A percentile compares a stretch with the other conserved stretches of the same genome.
Conservation (phyloP, 2,797 vertebrate species). For the Hippocampus kuda region DNA sequence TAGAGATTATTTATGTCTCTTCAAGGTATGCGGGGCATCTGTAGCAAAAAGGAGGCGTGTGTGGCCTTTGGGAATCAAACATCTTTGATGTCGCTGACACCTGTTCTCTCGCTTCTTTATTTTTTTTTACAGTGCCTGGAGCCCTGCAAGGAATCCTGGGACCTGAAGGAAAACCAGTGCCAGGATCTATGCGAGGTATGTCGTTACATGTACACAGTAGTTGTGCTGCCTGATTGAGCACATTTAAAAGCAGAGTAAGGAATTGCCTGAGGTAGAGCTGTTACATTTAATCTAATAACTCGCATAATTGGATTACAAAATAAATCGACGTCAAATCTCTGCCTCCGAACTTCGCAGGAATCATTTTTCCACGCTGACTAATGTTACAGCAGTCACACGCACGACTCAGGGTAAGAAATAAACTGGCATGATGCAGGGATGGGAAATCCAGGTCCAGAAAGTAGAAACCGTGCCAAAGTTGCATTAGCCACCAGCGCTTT, state of each 20-base stretch:
- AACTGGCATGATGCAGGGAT: no score
- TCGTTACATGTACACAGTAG: conserved; percentile 30
- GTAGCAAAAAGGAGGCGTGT: conserved; percentile 30
- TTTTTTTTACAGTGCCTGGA: conserved; percentile 84
- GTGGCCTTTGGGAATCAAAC: conserved; percentile 32
- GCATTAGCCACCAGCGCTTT: no score
- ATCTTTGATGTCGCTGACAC: conserved; percentile 55
- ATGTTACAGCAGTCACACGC: conserved; percentile 24
- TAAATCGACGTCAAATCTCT: neutral
- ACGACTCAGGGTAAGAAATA: no score
- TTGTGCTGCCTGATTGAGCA: conserved; percentile 16
- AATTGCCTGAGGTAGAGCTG: neutral
- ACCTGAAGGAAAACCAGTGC: conserved; percentile 84
- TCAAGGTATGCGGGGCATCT: conserved; percentile 33
- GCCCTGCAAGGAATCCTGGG: conserved; percentile 90
- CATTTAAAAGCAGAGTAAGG: neutral
- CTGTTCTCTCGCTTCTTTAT: conserved; percentile 54
- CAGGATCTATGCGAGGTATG: conserved; percentile 94
- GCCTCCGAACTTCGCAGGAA: neutral
- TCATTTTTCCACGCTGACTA: neutral
- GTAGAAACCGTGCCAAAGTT: no score
- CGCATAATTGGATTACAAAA: neutral
- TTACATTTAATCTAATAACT: conserved; percentile 6
- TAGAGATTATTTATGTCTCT: conserved; percentile 28
- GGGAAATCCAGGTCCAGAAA: no score